Evolutionary conservation across 2,888 invertebrate genomes (phyloP), one percentile per base, ranked within the genome.

Genomic region (Calliscelio sp.): DNA sequence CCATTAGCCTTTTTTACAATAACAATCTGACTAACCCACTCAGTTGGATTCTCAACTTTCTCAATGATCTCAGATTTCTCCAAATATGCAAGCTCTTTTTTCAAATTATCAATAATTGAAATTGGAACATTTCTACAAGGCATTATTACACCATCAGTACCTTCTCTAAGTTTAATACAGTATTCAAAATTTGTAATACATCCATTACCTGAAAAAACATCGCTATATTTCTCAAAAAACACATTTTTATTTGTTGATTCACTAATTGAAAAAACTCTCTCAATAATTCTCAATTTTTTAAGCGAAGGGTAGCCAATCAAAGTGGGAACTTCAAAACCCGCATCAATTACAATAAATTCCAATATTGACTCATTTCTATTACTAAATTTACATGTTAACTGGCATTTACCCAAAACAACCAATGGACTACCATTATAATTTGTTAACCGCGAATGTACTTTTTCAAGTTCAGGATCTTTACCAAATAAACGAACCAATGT

Each of bases 1-100:
- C 74, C 77, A 70, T 85, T 16, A 38, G 44, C n/a, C 86, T 87
- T 83, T 59, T 49, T 68, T 35, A 85, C 71, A 25, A 84, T 70
- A 1, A 82, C 65, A 18, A 86, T 51, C 35, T 86, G 84, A 81
- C 88, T 85, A 8, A 89, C 89, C 88, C 88, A 90, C 1, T 87
- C 85, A 4, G 88, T 70, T 5, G 84, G 84, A 41, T 85, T 85
- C 7, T 80, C 68, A 2, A 89, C 87, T 78, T 81, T 88, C 66
- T 78, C 46, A 35, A 88, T 87, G 18, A 85, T 73, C 16, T 22
- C 16, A 0, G 8, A 0, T 11, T 71, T 65, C 44, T 63, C 68
- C 57, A 86, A 78, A 44, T 82, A 75, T 5, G 68, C 11, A 8
- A 87, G 25, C 20, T 79, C 79, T 22, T 41, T 25, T 85, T 87